These are phyloP conservation scores for Drosophila mettleri DNA, from an alignment of 2,888 invertebrate genomes.

Conservation along the genomic window DNA sequence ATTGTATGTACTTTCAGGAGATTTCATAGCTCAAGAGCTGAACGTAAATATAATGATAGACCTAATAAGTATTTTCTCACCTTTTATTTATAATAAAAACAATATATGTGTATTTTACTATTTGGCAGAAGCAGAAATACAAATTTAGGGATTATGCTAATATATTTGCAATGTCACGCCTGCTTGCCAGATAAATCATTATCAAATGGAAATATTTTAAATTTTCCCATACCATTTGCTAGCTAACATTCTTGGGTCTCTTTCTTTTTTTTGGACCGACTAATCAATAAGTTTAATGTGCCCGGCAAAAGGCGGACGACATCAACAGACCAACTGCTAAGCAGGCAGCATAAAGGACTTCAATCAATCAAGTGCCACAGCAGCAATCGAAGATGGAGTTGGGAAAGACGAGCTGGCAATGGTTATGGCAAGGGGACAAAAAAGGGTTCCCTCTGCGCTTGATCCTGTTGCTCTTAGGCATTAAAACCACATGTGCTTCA, in stretches of 20 bases:
- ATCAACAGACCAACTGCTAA: conserved; percentile 36
- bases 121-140: too few species aligned
- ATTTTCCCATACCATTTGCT: conserved; percentile 6
- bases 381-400: conserved; percentile 16
- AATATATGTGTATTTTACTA: not conserved
- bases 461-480: conserved; percentile 41
- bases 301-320: conserved; percentile 42
- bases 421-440: conserved; percentile 26
- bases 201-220: conserved; percentile 60
- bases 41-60: not conserved
- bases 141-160: too few species aligned
- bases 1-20: not conserved
- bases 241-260: not conserved
- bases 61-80: not conserved
- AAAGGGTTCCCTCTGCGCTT: conserved; percentile 38
- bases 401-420: conserved; percentile 27
- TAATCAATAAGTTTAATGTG: conserved; percentile 61
- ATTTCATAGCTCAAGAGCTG: not conserved
- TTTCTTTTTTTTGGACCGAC: not conserved
- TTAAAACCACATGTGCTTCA: conserved; percentile 71
- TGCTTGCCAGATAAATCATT: conserved; percentile 59
- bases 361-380: conserved; percentile 73
- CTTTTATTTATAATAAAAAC: not conserved
- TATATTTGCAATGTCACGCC: too few species aligned
- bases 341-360: conserved; percentile 53